Conservation (phyloP, 2,113 vertebrate genomes). For the Hirundichthys speculiger region DNA sequence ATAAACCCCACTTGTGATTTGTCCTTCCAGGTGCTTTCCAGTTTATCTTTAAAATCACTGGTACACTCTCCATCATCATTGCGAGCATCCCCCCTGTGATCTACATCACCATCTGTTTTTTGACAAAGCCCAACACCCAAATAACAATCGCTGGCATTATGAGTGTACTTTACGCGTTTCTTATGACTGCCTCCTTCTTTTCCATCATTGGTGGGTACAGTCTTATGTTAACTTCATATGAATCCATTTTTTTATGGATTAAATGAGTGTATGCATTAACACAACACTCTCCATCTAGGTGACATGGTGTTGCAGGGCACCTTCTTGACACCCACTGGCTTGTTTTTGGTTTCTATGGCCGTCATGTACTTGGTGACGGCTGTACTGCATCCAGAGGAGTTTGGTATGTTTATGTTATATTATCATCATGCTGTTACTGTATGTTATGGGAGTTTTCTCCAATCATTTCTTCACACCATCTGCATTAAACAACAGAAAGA, state of each 20-base stretch:
- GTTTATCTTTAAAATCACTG: conserved; percentile 76
- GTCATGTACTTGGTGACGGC: conserved; percentile 80
- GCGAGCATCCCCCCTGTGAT: conserved; percentile 76
- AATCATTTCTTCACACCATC: too few relatives aligned
- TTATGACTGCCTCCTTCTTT: conserved; percentile 84
- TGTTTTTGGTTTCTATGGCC: conserved; percentile 83
- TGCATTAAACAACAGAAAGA: too few relatives aligned
- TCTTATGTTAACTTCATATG: neutral
- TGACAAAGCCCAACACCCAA: conserved; percentile 76
- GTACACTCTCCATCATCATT: conserved; percentile 73
- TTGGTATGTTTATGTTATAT: conserved; percentile 45
- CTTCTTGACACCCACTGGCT: conserved; percentile 81
- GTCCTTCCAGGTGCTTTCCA: conserved; percentile 78
- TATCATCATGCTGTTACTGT: too few relatives aligned
- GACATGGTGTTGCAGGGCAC: conserved; percentile 80
- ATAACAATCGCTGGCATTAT: conserved; percentile 80
- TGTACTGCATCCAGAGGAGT: conserved; percentile 81
- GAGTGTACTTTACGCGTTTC: conserved; percentile 83
- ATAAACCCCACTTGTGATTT: neutral
- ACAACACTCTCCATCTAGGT: conserved; percentile 58
- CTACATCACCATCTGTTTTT: conserved; percentile 81
- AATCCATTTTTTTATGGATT: too few relatives aligned
- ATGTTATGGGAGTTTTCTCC: too few relatives aligned
- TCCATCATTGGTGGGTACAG: conserved; percentile 80
- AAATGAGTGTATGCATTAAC: too few relatives aligned